These are phyloP conservation scores for Tapera naevia DNA, from an alignment of 2,797 vertebrate genomes.

Conservation along the genomic window DNA sequence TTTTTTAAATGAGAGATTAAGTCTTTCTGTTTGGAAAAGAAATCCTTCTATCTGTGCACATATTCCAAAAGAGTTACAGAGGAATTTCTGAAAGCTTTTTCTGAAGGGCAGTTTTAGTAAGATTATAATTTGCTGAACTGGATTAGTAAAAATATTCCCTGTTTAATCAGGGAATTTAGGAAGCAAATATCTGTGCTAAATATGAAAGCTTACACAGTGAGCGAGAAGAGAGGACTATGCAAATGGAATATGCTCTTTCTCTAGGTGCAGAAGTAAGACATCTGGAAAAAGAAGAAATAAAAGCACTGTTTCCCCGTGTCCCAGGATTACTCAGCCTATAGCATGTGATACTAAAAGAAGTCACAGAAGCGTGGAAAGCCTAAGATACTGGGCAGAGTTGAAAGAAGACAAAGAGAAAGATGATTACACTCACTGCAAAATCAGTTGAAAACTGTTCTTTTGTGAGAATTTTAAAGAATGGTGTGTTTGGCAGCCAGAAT, in stretches of 20 bases:
- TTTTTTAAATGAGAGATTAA: background rate
- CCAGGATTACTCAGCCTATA: background rate
- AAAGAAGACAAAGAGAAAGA: background rate
- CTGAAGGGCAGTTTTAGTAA: background rate
- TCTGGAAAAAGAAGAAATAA: background rate
- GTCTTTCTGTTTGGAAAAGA: background rate
- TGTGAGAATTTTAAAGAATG: background rate
- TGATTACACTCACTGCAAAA: background rate
- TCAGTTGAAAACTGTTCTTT: background rate
- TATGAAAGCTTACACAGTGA: background rate
- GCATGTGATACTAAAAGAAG: background rate
- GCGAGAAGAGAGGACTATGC: background rate
- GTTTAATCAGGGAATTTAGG: background rate
- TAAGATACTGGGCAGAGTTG: background rate
- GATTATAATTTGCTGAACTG: background rate
- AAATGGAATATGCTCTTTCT: background rate
- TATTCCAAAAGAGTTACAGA: background rate
- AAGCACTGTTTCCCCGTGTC: background rate
- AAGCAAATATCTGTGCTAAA: background rate
- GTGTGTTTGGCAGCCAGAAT: background rate
- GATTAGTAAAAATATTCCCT: background rate
- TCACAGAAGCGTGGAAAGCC: background rate
- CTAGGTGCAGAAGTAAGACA: background rate
- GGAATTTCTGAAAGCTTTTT: background rate
- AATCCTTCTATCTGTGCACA: background rate